Evolutionary conservation across 2,888 invertebrate genomes (phyloP).

Genomic region (Allygus modestus): DNA sequence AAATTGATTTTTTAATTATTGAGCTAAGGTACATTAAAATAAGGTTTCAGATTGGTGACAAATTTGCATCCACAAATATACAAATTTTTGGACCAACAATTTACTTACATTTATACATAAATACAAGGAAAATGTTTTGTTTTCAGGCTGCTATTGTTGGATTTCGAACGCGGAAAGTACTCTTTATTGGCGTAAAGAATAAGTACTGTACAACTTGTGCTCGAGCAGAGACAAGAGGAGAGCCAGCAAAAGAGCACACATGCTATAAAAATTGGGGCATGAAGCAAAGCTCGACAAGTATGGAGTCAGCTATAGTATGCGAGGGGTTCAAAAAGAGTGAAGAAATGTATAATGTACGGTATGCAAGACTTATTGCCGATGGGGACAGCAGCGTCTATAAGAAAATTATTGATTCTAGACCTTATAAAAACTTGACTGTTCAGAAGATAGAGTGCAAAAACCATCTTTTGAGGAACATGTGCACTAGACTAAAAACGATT

Average conservation of each 20-base stretch:
- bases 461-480: constrained; percentile 70
- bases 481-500: constrained; percentile 39
- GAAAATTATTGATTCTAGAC: constrained; percentile 68
- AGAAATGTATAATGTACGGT: constrained; percentile 51
- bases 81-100: too few species aligned
- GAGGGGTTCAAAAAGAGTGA: constrained; percentile 49
- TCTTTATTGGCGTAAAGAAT: constrained; percentile 3
- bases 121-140: too few species aligned
- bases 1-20: too few species aligned
- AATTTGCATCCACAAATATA: too few species aligned
- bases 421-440: constrained; percentile 68
- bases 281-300: constrained; percentile 10
- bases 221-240: not conserved
- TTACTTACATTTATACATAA: too few species aligned
- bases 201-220: constrained; percentile 24
- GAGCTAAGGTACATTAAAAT: too few species aligned
- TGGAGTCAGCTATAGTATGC: constrained; percentile 45
- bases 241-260: not conserved
- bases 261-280: constrained; percentile 56
- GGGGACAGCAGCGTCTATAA: constrained; percentile 72
- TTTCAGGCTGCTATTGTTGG: constrained; percentile 36
- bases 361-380: constrained; percentile 70
- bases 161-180: not conserved
- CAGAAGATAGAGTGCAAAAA: constrained; percentile 72
- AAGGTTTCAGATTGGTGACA: too few species aligned